Conservation (phyloP, 2,797 vertebrate species). For the Alcedo atthis region DNA sequence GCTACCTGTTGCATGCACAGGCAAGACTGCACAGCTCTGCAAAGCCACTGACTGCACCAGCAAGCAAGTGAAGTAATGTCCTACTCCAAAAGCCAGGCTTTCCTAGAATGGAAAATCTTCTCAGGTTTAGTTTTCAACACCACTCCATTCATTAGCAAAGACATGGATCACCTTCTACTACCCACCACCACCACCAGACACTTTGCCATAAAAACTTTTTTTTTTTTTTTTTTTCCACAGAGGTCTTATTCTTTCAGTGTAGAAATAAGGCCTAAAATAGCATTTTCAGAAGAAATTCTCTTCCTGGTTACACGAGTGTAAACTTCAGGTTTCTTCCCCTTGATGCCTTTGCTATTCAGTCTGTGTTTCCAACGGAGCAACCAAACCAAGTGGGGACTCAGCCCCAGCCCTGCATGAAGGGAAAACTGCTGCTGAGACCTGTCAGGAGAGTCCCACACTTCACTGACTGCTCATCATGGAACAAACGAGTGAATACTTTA, state of each 20-base stretch:
- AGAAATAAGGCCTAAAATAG: slow-evolving; percentile 24
- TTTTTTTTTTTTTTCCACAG: not conserved
- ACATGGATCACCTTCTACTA: not conserved
- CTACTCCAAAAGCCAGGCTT: not conserved
- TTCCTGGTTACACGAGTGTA: not conserved
- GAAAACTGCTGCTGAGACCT: slow-evolving; percentile 4
- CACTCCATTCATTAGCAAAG: not conserved
- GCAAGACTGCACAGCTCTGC: not conserved
- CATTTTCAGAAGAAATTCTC: not conserved
- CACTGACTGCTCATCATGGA: not conserved
- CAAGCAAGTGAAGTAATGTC: not conserved
- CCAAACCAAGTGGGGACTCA: not conserved
- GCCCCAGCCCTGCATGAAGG: not conserved
- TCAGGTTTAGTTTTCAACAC: not conserved
- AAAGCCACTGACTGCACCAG: not conserved
- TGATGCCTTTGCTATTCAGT: not conserved
- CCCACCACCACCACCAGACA: not conserved
- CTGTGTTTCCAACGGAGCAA: not conserved
- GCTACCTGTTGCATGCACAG: not conserved
- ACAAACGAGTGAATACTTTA: not conserved
- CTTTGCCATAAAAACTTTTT: not conserved
- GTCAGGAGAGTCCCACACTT: slow-evolving; percentile 5
- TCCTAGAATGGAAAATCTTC: not conserved
- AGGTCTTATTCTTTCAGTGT: not conserved
- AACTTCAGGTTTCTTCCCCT: not conserved